Evolutionary conservation across 2,113 vertebrate genomes (phyloP).

Genomic region (Bombycilla garrulus): DNA sequence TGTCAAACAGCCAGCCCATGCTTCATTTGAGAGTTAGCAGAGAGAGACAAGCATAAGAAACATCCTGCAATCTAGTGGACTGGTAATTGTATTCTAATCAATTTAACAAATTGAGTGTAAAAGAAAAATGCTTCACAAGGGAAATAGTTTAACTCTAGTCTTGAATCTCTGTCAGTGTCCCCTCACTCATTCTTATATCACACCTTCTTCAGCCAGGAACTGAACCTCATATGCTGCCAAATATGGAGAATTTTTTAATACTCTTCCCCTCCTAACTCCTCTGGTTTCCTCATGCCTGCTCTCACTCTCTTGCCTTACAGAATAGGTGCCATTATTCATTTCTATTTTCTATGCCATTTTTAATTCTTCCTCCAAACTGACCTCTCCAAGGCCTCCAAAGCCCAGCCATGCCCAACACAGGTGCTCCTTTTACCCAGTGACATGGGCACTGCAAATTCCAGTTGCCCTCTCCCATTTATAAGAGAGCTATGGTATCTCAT

Average conservation of each 20-base stretch:
- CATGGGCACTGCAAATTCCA: neutral
- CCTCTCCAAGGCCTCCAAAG: neutral
- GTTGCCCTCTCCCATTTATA: neutral
- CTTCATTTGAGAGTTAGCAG: constrained; percentile 25
- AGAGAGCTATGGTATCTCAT: rapidly evolving
- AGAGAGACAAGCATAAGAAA: constrained; percentile 41
- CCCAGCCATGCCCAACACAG: neutral
- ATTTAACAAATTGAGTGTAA: constrained; percentile 32
- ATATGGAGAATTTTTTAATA: neutral
- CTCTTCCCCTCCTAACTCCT: neutral
- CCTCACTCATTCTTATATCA: neutral
- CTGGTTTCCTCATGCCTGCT: neutral
- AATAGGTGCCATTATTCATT: neutral
- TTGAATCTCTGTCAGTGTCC: neutral
- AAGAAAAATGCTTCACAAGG: constrained; percentile 24
- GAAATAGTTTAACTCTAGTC: constrained; percentile 1
- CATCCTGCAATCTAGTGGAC: constrained; percentile 8
- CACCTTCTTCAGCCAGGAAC: neutral
- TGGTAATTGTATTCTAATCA: constrained; percentile 53
- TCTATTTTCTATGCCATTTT: neutral
- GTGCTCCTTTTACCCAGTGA: neutral
- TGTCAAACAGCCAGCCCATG: constrained; percentile 17
- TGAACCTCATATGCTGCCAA: neutral
- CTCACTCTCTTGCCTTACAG: neutral
- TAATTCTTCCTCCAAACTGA: neutral